Evolutionary conservation across 2,797 vertebrate genomes (phyloP), one percentile per base, ranked within the genome.

Genomic region (Pogonophryne albipinna): DNA sequence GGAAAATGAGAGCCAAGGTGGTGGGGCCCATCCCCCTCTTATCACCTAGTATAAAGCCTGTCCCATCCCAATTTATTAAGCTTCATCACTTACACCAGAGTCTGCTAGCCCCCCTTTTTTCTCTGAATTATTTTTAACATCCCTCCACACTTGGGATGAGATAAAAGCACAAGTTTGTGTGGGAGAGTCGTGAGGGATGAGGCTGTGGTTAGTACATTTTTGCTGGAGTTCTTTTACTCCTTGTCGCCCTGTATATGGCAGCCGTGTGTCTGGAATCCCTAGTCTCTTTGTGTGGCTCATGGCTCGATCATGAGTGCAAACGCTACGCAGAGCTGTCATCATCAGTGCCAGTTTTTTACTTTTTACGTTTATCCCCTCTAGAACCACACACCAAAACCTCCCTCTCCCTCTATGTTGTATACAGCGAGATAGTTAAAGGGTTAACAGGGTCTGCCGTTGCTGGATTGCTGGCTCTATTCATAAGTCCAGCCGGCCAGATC

Each of bases 391-490:
- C 34, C 47, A 45, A 50, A 69, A 60, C 74, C 56, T 72, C 75
- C 62, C 75, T 64, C 38, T 63, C 58, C 69, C 53, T 76, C 67
- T 55, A 56, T 64, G 65, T 75, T 76, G 62, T 58, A 61, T 65
- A 71, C 52, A 38, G 55, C 71, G 66, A 61, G 51, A 6, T 58
- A 58, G 64, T 59, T 66, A 61, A 52, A 72, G 78, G 85, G 87
- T 87, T 87, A 87, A 86, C 85, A 56, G 74, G 83, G 76, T 87
- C 85, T 84, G 81, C 87, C 91, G 80, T 78, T 85, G 85, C 92
- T 78, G 94, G 86, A 90, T 93, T 90, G 84, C 74, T 91, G 90
- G 89, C 75, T 91, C 91, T 91, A 94, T 95, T 95, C 93, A 94
- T 45, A 72, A 64, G 75, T 82, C 89, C 66, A 87, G 87, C 80